phyloP scores from a whole-genome alignment of 2,113 vertebrate genomes.

The Glareola pratincola region DNA sequence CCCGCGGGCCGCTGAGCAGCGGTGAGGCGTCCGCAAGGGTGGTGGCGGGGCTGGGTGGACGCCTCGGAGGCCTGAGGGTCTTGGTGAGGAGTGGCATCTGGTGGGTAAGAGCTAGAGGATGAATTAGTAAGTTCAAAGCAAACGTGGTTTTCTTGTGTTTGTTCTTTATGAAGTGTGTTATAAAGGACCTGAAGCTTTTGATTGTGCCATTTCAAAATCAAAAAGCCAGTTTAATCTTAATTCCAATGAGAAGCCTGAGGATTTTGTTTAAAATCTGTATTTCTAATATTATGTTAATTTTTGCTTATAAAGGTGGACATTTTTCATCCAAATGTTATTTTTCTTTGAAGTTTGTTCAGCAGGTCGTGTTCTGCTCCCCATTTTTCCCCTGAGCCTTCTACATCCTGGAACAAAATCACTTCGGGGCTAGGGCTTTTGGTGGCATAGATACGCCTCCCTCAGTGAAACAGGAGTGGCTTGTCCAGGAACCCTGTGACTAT shows the following conservation, averaged over 20 bases:
- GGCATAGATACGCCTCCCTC: fast-evolving
- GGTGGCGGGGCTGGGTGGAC: fast-evolving
- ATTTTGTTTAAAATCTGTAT: neutral
- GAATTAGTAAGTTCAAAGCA: no score
- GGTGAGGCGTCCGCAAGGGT: fast-evolving
- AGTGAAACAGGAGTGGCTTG: no score
- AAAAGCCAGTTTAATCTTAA: neutral
- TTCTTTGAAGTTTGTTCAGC: neutral
- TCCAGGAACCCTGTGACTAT: neutral
- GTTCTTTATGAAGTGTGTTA: neutral
- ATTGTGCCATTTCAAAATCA: neutral
- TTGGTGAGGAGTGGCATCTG: fast-evolving
- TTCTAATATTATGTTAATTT: neutral
- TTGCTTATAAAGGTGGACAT: neutral
- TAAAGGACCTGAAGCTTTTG: neutral
- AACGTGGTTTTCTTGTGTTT: fast-evolving
- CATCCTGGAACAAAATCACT: neutral
- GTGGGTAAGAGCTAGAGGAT: fast-evolving
- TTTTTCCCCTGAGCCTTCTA: neutral
- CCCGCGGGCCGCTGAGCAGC: fast-evolving
- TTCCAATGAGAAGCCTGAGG: neutral
- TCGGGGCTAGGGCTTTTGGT: neutral
- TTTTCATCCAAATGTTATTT: neutral
- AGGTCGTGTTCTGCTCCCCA: neutral
- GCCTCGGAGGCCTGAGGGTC: fast-evolving